Base-by-base conservation (phyloP, 2,113 vertebrate genomes). In the Ameiurus melas region DNA sequence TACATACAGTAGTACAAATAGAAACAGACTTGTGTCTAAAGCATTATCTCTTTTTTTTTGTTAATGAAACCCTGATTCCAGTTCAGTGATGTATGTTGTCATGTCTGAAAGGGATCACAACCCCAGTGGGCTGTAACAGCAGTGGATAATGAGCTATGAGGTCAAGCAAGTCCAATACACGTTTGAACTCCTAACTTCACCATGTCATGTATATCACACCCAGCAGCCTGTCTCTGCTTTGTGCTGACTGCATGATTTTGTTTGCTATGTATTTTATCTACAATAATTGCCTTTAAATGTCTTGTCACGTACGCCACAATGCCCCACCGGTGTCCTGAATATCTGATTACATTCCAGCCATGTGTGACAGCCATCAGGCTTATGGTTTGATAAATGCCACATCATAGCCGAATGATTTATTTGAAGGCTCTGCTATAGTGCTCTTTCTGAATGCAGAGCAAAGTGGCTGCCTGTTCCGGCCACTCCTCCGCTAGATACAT, bases 261-360 rank as follows among this genome's bases (percentile, higher is more conserved):
- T 47, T 88, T 79, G 16, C 84, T 86, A n/a, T 83, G 22, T 30
- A 88, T 22, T 84, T 90, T 84, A 27, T 86, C 66, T 22, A 79
- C 66, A 75, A 53, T 68, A 85, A 70, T 86, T 84, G 58, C 58
- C 80, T 77, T 36, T 36, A 53, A 77, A 82, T 55, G 66, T 73
- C 73, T 16, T 39, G 43, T 30, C 39, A 71, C 39, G 7, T 85
- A 73, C 55, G 27, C 9, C 39, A 25, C 47, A 53, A n/a, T 70
- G 55, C 27, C 64, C 36, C 27, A 10, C 36, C 30, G 64, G 51
- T 43, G 51, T 81, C 70, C 58, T 33, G 70, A 66, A 78, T 43
- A 70, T 87, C 64, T 90, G 91, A 93, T 93, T 93, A 92, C 88
- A 92, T 91, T 91, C 64, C 86, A 91, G 91, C 89, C 91, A 90